Conservation (phyloP, 1,140 invertebrate genomes). For the Drosophila aff. region DNA sequence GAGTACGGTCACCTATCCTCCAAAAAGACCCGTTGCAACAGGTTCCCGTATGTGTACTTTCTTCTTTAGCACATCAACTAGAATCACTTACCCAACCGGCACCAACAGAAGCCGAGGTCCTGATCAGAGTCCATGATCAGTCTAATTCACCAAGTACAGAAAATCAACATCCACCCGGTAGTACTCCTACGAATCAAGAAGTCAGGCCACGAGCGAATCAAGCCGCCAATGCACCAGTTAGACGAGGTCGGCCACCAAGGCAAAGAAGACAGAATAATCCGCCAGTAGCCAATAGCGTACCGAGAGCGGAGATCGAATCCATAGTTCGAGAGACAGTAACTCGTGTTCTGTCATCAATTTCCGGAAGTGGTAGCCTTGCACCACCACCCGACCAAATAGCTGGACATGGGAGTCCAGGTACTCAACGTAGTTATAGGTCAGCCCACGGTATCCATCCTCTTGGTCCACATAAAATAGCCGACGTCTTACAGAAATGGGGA, state of each 20-base stretch:
- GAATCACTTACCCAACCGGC: too few relatives aligned
- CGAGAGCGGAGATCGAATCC: background rate
- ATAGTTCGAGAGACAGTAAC: background rate
- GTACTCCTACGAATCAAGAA: background rate
- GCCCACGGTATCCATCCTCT: too few relatives aligned
- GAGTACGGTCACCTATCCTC: too few relatives aligned
- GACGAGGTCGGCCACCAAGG: too few relatives aligned
- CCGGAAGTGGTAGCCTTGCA: background rate
- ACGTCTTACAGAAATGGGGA: slow-evolving; percentile 1
- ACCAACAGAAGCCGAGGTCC: background rate
- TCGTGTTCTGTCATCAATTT: slow-evolving; percentile 1
- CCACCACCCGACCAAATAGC: background rate
- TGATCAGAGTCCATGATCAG: background rate
- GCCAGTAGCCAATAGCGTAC: background rate
- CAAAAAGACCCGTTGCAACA: too few relatives aligned
- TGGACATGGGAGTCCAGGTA: too few relatives aligned
- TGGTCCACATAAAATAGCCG: background rate
- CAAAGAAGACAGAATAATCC: background rate
- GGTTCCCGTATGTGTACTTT: too few relatives aligned
- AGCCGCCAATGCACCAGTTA: too few relatives aligned
- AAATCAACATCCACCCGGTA: background rate
- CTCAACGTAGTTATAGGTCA: too few relatives aligned
- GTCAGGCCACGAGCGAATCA: too few relatives aligned
- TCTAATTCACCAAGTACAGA: background rate
- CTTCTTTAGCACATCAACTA: too few relatives aligned